phyloP scores from a whole-genome alignment of 2,888 invertebrate species.

The Cataglyphis rosenhaueri region DNA sequence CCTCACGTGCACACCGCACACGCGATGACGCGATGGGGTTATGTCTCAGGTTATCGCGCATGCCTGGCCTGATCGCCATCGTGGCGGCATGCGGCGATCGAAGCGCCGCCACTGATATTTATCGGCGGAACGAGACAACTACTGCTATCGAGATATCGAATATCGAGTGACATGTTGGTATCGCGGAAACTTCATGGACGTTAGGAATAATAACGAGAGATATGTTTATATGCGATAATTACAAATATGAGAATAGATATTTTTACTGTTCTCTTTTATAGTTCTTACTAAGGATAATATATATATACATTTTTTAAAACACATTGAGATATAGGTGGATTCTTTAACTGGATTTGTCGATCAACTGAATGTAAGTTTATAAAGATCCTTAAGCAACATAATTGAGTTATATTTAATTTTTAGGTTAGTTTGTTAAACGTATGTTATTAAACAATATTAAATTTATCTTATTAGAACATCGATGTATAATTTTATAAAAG shows the following conservation, averaged over 20 bases:
- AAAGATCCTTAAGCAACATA: background rate
- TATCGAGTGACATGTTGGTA: background rate
- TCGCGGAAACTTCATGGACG: background rate
- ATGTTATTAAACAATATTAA: background rate
- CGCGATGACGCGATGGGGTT: background rate
- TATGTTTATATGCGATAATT: too few species aligned
- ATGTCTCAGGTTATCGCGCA: background rate
- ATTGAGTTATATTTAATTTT: background rate
- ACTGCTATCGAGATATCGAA: background rate
- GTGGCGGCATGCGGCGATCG: background rate
- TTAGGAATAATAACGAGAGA: too few species aligned
- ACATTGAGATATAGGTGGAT: background rate
- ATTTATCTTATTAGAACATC: background rate
- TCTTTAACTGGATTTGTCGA: background rate
- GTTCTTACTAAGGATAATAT: background rate
- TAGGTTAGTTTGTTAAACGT: background rate
- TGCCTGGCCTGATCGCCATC: too few species aligned
- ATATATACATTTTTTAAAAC: background rate
- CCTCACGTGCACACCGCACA: background rate
- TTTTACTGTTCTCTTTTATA: background rate
- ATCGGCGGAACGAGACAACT: background rate
- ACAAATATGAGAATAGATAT: too few species aligned
- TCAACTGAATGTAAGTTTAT: slow-evolving; percentile 22
- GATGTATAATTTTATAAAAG: background rate
- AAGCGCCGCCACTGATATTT: background rate